Evolutionary conservation across 2,797 vertebrate species (phyloP), one percentile per base, ranked within the genome.

Genomic region (Acrocephalus scirpaceus): DNA sequence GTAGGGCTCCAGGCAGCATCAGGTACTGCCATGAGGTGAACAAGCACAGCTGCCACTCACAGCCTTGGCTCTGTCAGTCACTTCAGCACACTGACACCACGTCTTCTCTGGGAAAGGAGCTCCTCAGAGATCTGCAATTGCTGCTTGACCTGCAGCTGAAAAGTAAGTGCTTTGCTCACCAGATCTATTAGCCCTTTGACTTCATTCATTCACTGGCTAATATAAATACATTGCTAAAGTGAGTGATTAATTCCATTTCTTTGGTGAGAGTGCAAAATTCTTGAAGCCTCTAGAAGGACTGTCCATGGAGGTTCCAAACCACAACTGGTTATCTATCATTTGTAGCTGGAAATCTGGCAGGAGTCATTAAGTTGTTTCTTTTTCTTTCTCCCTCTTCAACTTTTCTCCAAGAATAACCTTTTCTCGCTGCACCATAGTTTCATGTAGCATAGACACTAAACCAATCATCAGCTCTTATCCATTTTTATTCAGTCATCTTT

Each of bases 131-230:
- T 64, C 89, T 80, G 85, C 94, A 40, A 27, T 77, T 90, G 90
- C 84, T 48, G 96, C 74, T 69, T 95, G 93, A 97, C 95, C 97
- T 61, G 48, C 88, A 95, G 97, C 94, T 77, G 88, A 89, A 95
- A 93, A 88, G 92, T 91, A 95, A 88, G 71, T 73, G 74, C 93
- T 96, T 88, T 27, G 13, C 94, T 95, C 95, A 66, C 93, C 93
- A n/a, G 11, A 86, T 96, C 97, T 95, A 95, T 98, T 87, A 97
- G 96, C 93, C 96, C 96, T 97, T 95, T 97, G 97, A 97, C 97
- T 97, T 88, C 88, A 78, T 93, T 95, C 91, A 93, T 95, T 97
- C 92, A 72, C 12, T 30, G 80, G 78, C 81, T 97, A 97, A 97
- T 95, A 97, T 50, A 97, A 97, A 97, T 89, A 97, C 93, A 95